Conservation (phyloP, 2,888 invertebrate species). For the Acleris laterana region DNA sequence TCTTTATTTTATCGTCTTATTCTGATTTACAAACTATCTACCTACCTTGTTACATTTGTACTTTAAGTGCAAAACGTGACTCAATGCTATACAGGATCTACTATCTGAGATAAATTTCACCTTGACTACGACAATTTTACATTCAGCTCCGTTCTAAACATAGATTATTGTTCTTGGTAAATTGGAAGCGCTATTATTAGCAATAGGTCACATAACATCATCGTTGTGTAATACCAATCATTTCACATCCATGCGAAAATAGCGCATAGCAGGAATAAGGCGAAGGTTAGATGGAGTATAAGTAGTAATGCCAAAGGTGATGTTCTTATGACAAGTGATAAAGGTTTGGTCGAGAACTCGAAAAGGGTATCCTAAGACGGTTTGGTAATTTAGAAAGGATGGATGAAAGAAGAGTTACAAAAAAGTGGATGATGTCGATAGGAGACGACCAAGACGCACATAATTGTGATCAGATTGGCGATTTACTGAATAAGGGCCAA, state of each 20-base stretch:
- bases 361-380: no score
- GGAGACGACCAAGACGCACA: no score
- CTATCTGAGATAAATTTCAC: slow-evolving; percentile 11
- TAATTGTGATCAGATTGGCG: no score
- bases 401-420: no score
- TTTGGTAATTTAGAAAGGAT: no score
- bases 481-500: no score
- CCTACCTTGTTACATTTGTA: not conserved
- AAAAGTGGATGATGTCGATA: no score
- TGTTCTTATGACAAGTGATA: no score
- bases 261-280: slow-evolving; percentile 8
- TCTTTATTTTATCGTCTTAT: no score
- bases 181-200: slow-evolving; percentile 26
- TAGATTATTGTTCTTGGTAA: slow-evolving; percentile 33
- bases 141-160: slow-evolving; percentile 21
- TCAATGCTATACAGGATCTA: not conserved
- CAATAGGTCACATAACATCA: slow-evolving; percentile 34
- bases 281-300: slow-evolving; percentile 8
- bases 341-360: no score
- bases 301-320: no score
- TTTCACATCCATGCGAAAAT: slow-evolving; percentile 21
- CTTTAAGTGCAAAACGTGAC: not conserved
- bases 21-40: no score
- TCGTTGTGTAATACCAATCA: slow-evolving; percentile 31
- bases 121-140: slow-evolving; percentile 31